Conservation (phyloP, 2,888 invertebrate genomes). For the Rhodophaea formosa region DNA sequence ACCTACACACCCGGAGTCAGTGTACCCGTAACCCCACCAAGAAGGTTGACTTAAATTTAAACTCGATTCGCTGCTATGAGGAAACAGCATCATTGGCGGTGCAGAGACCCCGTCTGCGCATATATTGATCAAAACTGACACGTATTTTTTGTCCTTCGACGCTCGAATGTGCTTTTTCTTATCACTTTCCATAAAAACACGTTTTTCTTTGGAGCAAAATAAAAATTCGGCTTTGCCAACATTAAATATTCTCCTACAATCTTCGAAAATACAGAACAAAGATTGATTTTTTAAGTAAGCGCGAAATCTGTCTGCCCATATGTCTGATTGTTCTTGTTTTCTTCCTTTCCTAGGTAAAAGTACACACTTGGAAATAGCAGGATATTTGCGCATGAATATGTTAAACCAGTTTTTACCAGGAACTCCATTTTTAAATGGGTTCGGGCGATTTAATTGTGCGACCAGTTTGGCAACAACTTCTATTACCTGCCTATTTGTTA, state of each 20-base stretch:
- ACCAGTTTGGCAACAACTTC: neutral
- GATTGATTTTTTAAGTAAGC: neutral
- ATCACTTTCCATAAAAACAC: neutral
- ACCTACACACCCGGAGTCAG: constrained; percentile 28
- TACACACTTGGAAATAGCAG: neutral
- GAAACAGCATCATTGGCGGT: constrained; percentile 26
- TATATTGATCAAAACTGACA: neutral
- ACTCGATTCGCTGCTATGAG: constrained; percentile 19
- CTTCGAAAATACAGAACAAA: neutral
- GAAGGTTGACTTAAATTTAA: neutral
- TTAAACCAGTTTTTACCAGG: neutral
- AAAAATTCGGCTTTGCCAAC: neutral
- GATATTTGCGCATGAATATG: neutral
- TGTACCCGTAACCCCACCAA: neutral
- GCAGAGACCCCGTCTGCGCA: constrained; percentile 24
- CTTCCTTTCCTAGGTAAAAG: neutral
- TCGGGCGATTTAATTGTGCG: neutral
- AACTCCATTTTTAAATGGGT: neutral
- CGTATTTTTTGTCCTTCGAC: neutral
- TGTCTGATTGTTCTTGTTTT: neutral
- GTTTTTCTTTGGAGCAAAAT: neutral
- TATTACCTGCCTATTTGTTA: neutral
- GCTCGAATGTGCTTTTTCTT: neutral
- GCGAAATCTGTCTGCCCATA: neutral
- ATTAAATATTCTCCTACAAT: neutral